phyloP scores from a whole-genome alignment of 2,113 vertebrate species.

The Actenoides lindsayi region DNA sequence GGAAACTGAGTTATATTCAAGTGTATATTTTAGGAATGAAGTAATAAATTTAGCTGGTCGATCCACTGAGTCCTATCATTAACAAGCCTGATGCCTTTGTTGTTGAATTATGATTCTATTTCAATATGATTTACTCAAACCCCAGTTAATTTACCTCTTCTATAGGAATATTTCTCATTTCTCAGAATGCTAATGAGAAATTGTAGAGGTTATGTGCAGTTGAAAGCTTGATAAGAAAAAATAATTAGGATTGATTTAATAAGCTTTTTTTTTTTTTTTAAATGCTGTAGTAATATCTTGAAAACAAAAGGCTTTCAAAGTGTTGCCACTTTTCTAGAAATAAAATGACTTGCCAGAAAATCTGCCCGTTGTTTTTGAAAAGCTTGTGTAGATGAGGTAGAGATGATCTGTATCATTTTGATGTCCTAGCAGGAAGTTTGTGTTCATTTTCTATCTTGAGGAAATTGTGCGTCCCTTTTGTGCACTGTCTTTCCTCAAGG shows the following conservation, averaged over 20 bases:
- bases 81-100: neutral
- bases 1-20: neutral
- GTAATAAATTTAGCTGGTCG: neutral
- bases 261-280: neutral
- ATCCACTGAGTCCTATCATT: neutral
- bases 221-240: slow-evolving; percentile 26
- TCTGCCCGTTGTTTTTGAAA: neutral
- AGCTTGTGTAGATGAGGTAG: neutral
- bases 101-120: neutral
- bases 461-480: neutral
- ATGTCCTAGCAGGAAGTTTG: neutral
- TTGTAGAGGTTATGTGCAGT: neutral
- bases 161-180: neutral
- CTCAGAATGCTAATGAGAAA: neutral
- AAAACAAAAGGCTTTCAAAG: neutral
- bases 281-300: neutral
- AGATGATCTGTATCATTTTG: neutral
- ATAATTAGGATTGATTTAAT: neutral
- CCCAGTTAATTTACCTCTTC: neutral
- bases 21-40: neutral
- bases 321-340: neutral
- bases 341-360: neutral
- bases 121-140: neutral
- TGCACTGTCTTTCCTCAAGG: neutral
- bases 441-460: neutral